Evolutionary conservation across 2,888 invertebrate genomes (phyloP).

Genomic region (Argyresthia goedartella): DNA sequence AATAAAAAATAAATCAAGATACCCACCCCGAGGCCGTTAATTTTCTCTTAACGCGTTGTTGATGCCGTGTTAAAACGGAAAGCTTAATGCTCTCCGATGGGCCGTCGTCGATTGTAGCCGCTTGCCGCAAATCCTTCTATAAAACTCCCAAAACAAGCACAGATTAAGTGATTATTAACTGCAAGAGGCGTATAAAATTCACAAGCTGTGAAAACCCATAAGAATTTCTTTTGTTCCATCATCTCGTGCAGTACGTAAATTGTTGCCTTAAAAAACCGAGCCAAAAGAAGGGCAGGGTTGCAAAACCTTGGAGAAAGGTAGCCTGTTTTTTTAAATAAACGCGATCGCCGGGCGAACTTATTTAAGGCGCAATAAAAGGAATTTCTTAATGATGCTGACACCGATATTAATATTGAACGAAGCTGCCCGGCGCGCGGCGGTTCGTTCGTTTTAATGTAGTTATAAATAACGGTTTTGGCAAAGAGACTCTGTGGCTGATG

Average conservation of each 20-base stretch:
- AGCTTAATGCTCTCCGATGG: constrained; percentile 27
- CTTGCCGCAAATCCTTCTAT: constrained; percentile 21
- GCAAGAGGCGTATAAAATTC: constrained; percentile 33
- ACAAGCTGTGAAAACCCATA: constrained; percentile 18
- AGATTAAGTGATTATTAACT: constrained; percentile 52
- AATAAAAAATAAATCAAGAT: constrained; percentile 11
- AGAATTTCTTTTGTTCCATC: constrained; percentile 40
- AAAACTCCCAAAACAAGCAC: constrained; percentile 32
- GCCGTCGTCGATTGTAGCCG: constrained; percentile 16
- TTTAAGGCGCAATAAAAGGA: constrained; percentile 68
- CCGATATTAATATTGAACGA: constrained; percentile 60
- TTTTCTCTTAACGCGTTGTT: constrained; percentile 20
- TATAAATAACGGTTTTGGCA: constrained; percentile 60
- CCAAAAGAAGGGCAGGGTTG: constrained; percentile 53
- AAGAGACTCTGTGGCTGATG: constrained; percentile 11
- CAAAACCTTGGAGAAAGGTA: constrained; percentile 65
- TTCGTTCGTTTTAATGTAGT: constrained; percentile 38
- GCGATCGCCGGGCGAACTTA: constrained; percentile 55
- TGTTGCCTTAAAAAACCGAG: constrained; percentile 25
- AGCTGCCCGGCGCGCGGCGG: constrained; percentile 40
- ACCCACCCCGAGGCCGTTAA: constrained; percentile 19
- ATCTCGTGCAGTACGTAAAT: too few relatives aligned
- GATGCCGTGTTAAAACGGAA: not conserved
- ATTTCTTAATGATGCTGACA: constrained; percentile 66
- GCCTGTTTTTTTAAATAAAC: constrained; percentile 46